A percentile compares a stretch with the other conserved stretches of the same genome.
phyloP scores from a whole-genome alignment of 2,797 vertebrate species.

The Poecilia gillii region DNA sequence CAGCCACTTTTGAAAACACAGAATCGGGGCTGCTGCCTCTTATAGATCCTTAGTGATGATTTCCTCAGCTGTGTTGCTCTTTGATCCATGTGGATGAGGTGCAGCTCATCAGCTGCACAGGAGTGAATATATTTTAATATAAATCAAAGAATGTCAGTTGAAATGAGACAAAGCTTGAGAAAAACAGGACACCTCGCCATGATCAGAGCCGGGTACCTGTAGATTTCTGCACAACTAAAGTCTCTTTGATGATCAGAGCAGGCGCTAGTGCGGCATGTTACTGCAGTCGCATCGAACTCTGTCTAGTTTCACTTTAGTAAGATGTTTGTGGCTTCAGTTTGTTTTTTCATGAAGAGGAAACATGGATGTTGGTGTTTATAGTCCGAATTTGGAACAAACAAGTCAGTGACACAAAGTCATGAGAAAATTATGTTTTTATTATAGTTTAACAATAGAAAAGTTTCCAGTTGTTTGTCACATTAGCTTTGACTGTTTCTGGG shows the following conservation, averaged over 20 bases:
- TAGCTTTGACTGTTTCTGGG: neutral
- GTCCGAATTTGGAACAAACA: neutral
- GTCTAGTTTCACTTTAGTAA: slow-evolving; percentile 5
- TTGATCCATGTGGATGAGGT: slow-evolving; percentile 19
- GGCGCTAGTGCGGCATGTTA: neutral
- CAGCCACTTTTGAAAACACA: neutral
- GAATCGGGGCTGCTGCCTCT: neutral
- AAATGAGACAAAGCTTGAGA: slow-evolving; percentile 18
- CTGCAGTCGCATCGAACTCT: neutral
- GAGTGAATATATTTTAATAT: slow-evolving; percentile 28
- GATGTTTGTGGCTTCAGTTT: neutral
- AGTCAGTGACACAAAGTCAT: neutral
- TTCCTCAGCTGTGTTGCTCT: slow-evolving; percentile 18
- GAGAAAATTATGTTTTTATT: neutral
- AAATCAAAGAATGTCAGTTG: slow-evolving; percentile 38
- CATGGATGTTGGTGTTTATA: neutral
- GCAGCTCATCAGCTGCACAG: slow-evolving; percentile 21
- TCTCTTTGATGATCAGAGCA: slow-evolving; percentile 37
- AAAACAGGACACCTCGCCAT: slow-evolving; percentile 11
- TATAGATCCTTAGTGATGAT: slow-evolving; percentile 9
- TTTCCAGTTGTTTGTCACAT: neutral
- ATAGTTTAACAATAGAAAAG: neutral
- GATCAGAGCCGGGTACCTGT: slow-evolving; percentile 13
- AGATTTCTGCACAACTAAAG: slow-evolving; percentile 20
- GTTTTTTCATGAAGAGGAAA: neutral